A percentile compares a stretch with the other conserved stretches of the same genome.
phyloP scores from a whole-genome alignment of 2,888 invertebrate species.

The Nebria brevicollis region DNA sequence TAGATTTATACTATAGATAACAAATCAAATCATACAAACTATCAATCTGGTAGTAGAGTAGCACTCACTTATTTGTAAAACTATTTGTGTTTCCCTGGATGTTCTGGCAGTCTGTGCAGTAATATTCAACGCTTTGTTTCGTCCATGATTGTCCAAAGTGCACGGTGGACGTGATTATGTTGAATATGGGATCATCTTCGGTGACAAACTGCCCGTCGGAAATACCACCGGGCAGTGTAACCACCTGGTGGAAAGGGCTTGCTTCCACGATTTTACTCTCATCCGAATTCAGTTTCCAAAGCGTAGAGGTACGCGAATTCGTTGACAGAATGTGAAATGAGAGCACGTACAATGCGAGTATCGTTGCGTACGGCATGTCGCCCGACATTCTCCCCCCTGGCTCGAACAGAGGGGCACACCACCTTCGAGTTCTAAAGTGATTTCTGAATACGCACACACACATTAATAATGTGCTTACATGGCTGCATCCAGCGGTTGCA shows the following conservation, averaged over 20 bases:
- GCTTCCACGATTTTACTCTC: constrained; percentile 79
- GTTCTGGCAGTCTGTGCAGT: constrained; percentile 71
- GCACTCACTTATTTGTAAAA: constrained; percentile 27
- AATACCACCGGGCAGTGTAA: constrained; percentile 54
- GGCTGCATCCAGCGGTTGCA: not conserved
- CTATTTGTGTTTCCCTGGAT: constrained; percentile 59
- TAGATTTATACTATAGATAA: constrained; percentile 2
- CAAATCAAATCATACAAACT: too few species aligned
- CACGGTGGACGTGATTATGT: constrained; percentile 79
- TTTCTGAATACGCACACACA: not conserved
- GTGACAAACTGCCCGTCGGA: constrained; percentile 56
- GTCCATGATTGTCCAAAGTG: constrained; percentile 75
- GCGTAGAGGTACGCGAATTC: constrained; percentile 83
- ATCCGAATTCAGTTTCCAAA: constrained; percentile 84
- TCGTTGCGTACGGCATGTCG: constrained; percentile 69
- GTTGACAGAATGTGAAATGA: constrained; percentile 77
- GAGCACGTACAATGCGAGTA: constrained; percentile 76
- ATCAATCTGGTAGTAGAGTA: too few species aligned
- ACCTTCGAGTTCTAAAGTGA: not conserved
- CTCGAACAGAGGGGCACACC: constrained; percentile 3
- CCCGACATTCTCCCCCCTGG: constrained; percentile 62
- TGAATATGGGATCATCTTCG: constrained; percentile 77
- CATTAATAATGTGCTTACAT: constrained; percentile 7
- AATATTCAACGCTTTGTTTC: constrained; percentile 73
- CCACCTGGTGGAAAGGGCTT: constrained; percentile 68